phyloP scores from a whole-genome alignment of 2,113 vertebrate species.

The Gracilinanus agilis region DNA sequence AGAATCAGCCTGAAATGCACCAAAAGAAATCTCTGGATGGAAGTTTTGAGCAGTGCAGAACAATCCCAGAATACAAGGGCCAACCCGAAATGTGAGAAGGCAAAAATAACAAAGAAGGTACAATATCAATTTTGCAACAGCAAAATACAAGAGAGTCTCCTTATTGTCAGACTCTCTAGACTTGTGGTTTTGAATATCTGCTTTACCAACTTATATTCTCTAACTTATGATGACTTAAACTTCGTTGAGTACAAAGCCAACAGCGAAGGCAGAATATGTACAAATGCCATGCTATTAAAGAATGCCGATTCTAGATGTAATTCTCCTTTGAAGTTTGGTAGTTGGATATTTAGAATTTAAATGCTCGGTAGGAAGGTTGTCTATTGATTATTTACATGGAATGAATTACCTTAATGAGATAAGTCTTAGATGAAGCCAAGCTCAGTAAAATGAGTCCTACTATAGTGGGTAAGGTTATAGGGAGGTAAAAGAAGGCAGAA shows the following conservation, averaged over 20 bases:
- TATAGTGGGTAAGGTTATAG: background rate
- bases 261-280: background rate
- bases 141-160: no score
- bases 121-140: no score
- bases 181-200: no score
- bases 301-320: background rate
- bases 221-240: background rate
- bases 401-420: background rate
- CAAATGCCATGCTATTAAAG: background rate
- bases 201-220: background rate
- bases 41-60: no score
- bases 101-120: no score
- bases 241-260: background rate
- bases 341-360: background rate
- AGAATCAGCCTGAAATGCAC: no score
- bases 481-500: background rate
- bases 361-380: background rate
- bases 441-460: background rate
- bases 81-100: no score
- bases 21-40: no score
- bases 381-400: background rate
- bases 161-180: no score
- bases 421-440: background rate
- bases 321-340: background rate
- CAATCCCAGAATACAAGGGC: no score